phyloP scores from a whole-genome alignment of 2,888 invertebrate species.

The Papilio demoleus region DNA sequence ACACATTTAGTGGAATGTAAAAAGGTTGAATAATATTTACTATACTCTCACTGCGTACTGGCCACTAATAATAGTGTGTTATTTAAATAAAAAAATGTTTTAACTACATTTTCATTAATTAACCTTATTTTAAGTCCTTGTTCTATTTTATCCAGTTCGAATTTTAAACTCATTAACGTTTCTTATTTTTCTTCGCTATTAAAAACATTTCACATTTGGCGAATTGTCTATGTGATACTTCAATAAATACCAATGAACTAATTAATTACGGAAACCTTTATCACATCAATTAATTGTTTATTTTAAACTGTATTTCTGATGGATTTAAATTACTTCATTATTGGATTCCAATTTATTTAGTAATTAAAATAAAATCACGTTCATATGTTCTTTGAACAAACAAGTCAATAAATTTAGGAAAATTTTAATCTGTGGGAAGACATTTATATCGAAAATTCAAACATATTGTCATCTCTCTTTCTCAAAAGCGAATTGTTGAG shows the following conservation, averaged over 20 bases:
- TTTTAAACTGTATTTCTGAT: constrained; percentile 10
- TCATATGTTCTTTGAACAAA: not conserved
- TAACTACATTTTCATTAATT: not conserved
- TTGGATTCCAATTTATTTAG: constrained; percentile 13
- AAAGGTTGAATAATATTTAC: constrained; percentile 5
- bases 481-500: too few species aligned
- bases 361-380: not conserved
- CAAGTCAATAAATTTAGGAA: not conserved
- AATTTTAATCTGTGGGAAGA: not conserved
- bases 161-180: not conserved
- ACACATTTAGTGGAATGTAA: constrained; percentile 11
- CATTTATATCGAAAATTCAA: not conserved
- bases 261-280: not conserved
- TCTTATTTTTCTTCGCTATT: not conserved
- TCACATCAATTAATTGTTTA: not conserved
- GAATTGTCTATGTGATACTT: not conserved
- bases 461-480: too few species aligned
- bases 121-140: not conserved
- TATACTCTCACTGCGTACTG: not conserved
- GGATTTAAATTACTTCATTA: not conserved
- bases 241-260: constrained; percentile 9
- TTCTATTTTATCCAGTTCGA: too few species aligned
- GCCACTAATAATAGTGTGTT: not conserved
- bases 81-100: not conserved
- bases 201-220: not conserved